Base-by-base conservation (phyloP, 1,140 invertebrate species). In the Papilio polytes region DNA sequence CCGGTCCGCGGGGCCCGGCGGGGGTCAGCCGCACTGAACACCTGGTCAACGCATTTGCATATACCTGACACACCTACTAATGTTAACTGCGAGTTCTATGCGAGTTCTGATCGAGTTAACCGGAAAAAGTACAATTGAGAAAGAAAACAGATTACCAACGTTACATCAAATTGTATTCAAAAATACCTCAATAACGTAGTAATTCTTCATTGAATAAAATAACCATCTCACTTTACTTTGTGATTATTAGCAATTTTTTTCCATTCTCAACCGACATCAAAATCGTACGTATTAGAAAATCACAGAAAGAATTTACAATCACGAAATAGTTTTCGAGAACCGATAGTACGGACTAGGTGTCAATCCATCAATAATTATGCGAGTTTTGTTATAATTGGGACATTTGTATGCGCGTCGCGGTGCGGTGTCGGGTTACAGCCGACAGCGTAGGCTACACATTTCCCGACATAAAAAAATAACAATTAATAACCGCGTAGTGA, bases 11-110 rank as follows among this genome's bases (percentile, higher is more conserved):
- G 84, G 85, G 82, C 82, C 82, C 84, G 44, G 79, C 76, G 46
- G 81, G 80, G 83, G 83, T 84, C 83, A 84, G 80, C 80, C 78
- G 80, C 78, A 78, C 76, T 80, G 83, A 79, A 81, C 85, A 86
- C 85, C 85, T 86, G 85, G 85, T 76, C 82, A 46, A 83, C 79
- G 44, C 51, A 86, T 86, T 86, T 84, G 80, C 85, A 86, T 85
- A 87, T 70, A 78, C 66, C 79, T 46, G 31, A 18, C 8, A 51
- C 31, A 22, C 63, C 9, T 77, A 80, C 78, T 36, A 82, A 9
- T 44, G 81, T 7, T 78, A 44, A 41, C 41, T 15, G 74, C 78
- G 81, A 80, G 22, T 59, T 36, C 13, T 74, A 44, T 48, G 53
- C 12, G n/a, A 41, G 36, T 44, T 44, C 22, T 20, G 36, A 20